Base-by-base conservation (phyloP, 2,888 invertebrate genomes). In the Chamaedrilus cognettii region DNA sequence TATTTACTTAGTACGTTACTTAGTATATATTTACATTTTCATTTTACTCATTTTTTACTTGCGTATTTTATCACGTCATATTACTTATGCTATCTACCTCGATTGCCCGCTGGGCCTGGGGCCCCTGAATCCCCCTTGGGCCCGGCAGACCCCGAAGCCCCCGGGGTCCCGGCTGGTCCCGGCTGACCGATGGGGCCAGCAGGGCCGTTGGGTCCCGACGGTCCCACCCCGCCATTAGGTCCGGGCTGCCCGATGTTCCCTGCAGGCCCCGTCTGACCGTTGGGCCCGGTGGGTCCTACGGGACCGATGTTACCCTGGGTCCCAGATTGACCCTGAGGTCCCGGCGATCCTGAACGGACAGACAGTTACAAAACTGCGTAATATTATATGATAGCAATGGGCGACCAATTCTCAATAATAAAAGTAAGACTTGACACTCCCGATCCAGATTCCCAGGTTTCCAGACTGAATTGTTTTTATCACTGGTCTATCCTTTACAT, bases 111-210 rank as follows among this genome's bases (percentile, higher is more conserved):
- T 30, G 61, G 35, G 11, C 70, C 70, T 34, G 58, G 11, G 34
- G 61, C 57, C 28, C 70, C 70, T 2, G 23, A 2, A 31, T 49
- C 31, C 51, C 62, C 77, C 68, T 85, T 85, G 28, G 76, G 19
- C 65, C 65, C 11, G 50, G 30, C 32, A 28, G 60, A 26, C 65
- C 65, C 1, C 28, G 55, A 7, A 42, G 62, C 32, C 32, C 65
- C 65, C n/a, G 59, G n/a, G 30, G 62, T 57, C 28, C 70, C 70
- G 15, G 33, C 32, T 1, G 56, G 28, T 42, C 66, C 63, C 7
- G 30, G n/a, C 31, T 7, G 28, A 23, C 63, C 63, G 5, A 28
- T n/a, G 28, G 32, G 19, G 42, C 51, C 55, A 26, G 55, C 5
- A 19, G 7, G 55, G 26, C 55, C 55, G 3, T n/a, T 15, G 3